These are phyloP conservation scores for Anolis carolinensis DNA, from an alignment of 2,113 vertebrate genomes.

Conservation along the genomic window DNA sequence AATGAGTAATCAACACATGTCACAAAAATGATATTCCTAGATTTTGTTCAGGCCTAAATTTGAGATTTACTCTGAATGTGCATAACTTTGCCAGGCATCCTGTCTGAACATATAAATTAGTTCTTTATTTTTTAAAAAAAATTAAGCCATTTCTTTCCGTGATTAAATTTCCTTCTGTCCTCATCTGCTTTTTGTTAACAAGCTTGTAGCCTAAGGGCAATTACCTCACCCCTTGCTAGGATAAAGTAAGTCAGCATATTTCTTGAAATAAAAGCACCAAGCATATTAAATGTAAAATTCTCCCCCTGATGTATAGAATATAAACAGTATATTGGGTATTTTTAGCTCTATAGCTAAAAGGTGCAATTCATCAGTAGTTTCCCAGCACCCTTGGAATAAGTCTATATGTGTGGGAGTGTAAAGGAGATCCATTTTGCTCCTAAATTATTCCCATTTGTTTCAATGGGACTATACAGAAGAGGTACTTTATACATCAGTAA, in stretches of 20 bases:
- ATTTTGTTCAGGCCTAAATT: background rate
- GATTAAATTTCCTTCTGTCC: slow-evolving; percentile 48
- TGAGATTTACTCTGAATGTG: background rate
- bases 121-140: background rate
- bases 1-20: background rate
- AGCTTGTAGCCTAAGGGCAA: slow-evolving; percentile 43
- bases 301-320: slow-evolving; percentile 16
- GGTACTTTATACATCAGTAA: too few relatives aligned
- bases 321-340: slow-evolving; percentile 37
- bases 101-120: background rate
- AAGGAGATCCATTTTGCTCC: background rate
- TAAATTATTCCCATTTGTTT: background rate
- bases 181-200: slow-evolving; percentile 61
- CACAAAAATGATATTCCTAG: background rate
- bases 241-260: slow-evolving; percentile 49
- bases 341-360: slow-evolving; percentile 20
- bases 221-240: slow-evolving; percentile 48
- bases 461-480: background rate
- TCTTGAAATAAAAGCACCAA: slow-evolving; percentile 36
- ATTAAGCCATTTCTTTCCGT: slow-evolving; percentile 45
- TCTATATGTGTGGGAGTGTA: slow-evolving; percentile 19
- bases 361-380: slow-evolving; percentile 14
- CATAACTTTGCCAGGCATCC: slow-evolving; percentile 22
- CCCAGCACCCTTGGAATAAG: background rate
- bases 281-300: slow-evolving; percentile 40